These are phyloP conservation scores for Bucco capensis DNA, from an alignment of 2,113 vertebrate species.

Conservation along the genomic window DNA sequence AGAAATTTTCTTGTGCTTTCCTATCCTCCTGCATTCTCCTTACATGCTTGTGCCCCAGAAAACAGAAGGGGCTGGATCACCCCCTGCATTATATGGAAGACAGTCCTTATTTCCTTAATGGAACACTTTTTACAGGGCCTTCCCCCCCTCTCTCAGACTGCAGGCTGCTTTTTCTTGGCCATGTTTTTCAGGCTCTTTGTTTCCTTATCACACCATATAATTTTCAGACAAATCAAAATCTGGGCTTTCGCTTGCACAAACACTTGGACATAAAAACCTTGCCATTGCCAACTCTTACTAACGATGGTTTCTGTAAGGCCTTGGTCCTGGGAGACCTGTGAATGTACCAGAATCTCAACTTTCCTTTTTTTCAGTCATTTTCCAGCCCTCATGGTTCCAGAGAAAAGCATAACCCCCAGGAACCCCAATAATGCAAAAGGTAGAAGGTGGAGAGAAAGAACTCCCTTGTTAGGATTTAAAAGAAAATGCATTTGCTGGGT, in stretches of 20 bases:
- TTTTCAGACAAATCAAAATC: slow-evolving; percentile 18
- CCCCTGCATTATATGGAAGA: background rate
- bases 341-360: background rate
- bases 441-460: background rate
- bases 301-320: background rate
- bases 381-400: background rate
- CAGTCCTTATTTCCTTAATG: background rate
- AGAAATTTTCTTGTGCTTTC: background rate
- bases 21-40: background rate
- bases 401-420: background rate
- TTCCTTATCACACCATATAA: slow-evolving; percentile 32
- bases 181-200: background rate
- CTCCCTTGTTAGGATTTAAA: background rate
- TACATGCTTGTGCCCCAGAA: background rate
- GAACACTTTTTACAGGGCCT: slow-evolving; percentile 43
- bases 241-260: slow-evolving; percentile 38
- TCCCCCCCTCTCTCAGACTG: background rate
- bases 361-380: background rate
- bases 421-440: background rate
- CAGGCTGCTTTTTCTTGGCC: slow-evolving; percentile 3
- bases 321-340: slow-evolving; percentile 10
- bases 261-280: background rate
- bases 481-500: background rate
- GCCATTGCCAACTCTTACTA: background rate
- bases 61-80: background rate